Conservation (phyloP, 2,888 invertebrate species). For the Cantharis rustica region DNA sequence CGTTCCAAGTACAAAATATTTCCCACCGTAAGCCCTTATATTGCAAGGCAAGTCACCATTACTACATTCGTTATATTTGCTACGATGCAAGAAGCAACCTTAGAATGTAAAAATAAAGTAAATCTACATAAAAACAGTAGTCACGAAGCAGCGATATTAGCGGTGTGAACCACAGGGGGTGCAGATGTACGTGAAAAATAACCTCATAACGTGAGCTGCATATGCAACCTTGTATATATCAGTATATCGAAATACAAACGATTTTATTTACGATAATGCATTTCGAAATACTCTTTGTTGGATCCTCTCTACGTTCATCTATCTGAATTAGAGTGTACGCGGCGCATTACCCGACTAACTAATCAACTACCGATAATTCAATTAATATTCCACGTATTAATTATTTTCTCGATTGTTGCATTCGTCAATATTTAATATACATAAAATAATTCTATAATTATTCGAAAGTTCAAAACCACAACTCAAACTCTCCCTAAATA, state of each 20-base stretch:
- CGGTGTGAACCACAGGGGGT: slow-evolving; percentile 38
- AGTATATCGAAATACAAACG: slow-evolving; percentile 4
- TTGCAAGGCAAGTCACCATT: slow-evolving; percentile 21
- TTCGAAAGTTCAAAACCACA: no score
- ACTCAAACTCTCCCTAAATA: no score
- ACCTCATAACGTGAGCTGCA: slow-evolving; percentile 40
- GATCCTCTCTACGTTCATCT: background rate
- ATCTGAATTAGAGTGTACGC: background rate
- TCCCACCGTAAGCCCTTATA: slow-evolving; percentile 10
- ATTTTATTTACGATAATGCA: slow-evolving; percentile 1
- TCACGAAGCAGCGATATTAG: slow-evolving; percentile 42
- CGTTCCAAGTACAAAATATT: slow-evolving; percentile 16
- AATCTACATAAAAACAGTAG: slow-evolving; percentile 40
- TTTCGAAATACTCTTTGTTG: background rate
- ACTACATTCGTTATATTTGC: slow-evolving; percentile 22
- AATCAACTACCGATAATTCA: background rate
- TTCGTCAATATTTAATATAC: no score
- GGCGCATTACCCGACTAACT: background rate
- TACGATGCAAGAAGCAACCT: slow-evolving; percentile 24
- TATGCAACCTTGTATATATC: slow-evolving; percentile 27
- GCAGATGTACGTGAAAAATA: slow-evolving; percentile 43
- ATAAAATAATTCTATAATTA: no score
- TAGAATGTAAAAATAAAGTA: slow-evolving; percentile 40
- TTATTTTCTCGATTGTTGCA: background rate
- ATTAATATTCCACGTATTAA: background rate